A percentile compares a stretch with the other conserved stretches of the same genome.
Conservation (phyloP, 2,888 invertebrate genomes). For the Clitarchus hookeri region DNA sequence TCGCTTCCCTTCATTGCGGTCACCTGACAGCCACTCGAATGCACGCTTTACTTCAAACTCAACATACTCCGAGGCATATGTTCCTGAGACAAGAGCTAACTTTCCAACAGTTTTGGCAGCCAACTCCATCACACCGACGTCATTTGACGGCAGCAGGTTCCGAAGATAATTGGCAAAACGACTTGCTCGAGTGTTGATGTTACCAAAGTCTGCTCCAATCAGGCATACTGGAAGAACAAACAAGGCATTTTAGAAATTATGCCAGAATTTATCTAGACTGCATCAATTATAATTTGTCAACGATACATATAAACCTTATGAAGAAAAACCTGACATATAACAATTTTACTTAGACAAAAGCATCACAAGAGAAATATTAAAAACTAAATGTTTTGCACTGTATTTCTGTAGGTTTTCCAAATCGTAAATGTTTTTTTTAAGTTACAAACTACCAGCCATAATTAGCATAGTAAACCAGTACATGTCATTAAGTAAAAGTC, state of each 20-base stretch:
- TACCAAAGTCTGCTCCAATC: conserved; percentile 91
- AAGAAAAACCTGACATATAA: no score
- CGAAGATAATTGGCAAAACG: conserved; percentile 92
- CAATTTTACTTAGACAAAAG: no score
- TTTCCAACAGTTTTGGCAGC: conserved; percentile 95
- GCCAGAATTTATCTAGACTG: neutral
- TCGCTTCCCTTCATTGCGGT: conserved; percentile 86
- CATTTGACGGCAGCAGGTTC: conserved; percentile 86
- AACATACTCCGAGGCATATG: conserved; percentile 95
- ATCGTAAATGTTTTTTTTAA: no score
- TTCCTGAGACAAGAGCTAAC: conserved; percentile 87
- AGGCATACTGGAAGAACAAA: conserved; percentile 74
- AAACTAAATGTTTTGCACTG: no score
- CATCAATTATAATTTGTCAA: no score
- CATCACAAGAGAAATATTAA: no score
- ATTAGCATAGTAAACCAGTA: no score
- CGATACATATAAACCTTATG: no score
- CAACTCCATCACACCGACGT: conserved; percentile 93
- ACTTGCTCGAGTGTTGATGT: conserved; percentile 85
- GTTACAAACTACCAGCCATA: no score
- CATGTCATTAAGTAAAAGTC: no score
- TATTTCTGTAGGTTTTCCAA: no score
- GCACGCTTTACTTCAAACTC: conserved; percentile 96
- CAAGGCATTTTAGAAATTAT: neutral
- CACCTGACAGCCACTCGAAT: conserved; percentile 92